A percentile compares a stretch with the other conserved stretches of the same genome.
phyloP scores from a whole-genome alignment of 2,888 invertebrate genomes.

The Andrena flavipes region DNA sequence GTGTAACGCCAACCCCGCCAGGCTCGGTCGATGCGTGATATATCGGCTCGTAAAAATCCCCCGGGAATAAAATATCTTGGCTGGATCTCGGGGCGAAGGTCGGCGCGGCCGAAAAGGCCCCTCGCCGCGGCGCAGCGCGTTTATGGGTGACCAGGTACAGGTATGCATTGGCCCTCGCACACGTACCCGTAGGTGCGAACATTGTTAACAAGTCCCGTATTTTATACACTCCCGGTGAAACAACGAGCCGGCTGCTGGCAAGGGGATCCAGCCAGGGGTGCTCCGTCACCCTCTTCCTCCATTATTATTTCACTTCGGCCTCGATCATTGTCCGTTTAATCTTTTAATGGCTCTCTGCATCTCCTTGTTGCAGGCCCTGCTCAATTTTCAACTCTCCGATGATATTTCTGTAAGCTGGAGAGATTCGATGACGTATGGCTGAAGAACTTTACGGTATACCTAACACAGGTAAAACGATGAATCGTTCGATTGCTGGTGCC shows the following conservation, averaged over 20 bases:
- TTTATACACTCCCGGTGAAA: constrained; percentile 78
- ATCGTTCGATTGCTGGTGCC: not conserved
- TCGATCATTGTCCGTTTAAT: no score
- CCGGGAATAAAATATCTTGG: constrained; percentile 84
- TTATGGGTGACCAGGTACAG: constrained; percentile 72
- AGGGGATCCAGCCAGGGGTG: constrained; percentile 72
- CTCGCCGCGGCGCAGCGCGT: constrained; percentile 59
- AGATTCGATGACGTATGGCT: no score
- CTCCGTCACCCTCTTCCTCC: constrained; percentile 54
- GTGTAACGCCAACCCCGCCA: constrained; percentile 65
- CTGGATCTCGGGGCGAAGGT: constrained; percentile 83
- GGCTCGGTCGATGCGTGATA: constrained; percentile 83
- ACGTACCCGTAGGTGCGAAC: constrained; percentile 81
- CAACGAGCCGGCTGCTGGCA: constrained; percentile 57
- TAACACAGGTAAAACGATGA: not conserved
- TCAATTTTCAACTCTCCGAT: no score
- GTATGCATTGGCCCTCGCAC: constrained; percentile 44
- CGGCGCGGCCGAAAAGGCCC: constrained; percentile 83
- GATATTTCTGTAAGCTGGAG: no score
- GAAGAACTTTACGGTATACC: no score
- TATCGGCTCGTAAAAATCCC: constrained; percentile 84
- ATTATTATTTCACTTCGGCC: not conserved
- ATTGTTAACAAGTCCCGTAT: constrained; percentile 84
- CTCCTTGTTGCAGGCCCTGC: no score
- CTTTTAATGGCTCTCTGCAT: no score